phyloP scores from a whole-genome alignment of 2,888 invertebrate species.

The Cotesia congregata region DNA sequence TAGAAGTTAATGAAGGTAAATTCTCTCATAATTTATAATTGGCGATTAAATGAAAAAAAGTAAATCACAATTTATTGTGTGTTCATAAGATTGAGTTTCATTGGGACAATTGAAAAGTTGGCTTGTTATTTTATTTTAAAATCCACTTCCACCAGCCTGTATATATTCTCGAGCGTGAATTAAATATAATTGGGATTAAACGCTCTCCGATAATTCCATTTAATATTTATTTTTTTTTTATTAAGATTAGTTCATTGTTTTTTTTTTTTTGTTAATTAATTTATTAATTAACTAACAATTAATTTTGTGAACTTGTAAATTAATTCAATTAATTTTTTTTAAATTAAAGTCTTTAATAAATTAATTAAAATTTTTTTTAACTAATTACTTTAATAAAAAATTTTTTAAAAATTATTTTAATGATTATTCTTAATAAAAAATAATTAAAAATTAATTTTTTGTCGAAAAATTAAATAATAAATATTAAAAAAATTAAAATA shows the following conservation, averaged over 20 bases:
- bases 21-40: background rate
- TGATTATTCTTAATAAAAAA: too few relatives aligned
- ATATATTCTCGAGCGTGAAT: background rate
- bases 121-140: background rate
- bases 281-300: too few relatives aligned
- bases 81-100: background rate
- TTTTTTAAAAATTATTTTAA: too few relatives aligned
- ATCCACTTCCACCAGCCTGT: background rate
- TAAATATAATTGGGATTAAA: background rate
- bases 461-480: background rate
- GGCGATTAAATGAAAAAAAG: background rate
- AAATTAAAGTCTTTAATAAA: too few relatives aligned
- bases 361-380: too few relatives aligned
- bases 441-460: too few relatives aligned
- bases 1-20: background rate
- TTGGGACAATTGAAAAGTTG: constrained; percentile 1
- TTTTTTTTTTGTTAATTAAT: too few relatives aligned
- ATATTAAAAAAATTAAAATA: background rate
- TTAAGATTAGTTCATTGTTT: too few relatives aligned
- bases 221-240: too few relatives aligned
- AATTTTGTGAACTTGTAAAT: too few relatives aligned
- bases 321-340: too few relatives aligned
- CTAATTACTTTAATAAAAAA: too few relatives aligned
- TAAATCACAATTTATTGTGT: background rate
- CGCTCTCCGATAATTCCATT: background rate